Evolutionary conservation across 37 sponge, comb jelly and placozoan species (phyloP), one percentile per base, ranked within the genome.

Genomic region (Axinella damicornis): DNA sequence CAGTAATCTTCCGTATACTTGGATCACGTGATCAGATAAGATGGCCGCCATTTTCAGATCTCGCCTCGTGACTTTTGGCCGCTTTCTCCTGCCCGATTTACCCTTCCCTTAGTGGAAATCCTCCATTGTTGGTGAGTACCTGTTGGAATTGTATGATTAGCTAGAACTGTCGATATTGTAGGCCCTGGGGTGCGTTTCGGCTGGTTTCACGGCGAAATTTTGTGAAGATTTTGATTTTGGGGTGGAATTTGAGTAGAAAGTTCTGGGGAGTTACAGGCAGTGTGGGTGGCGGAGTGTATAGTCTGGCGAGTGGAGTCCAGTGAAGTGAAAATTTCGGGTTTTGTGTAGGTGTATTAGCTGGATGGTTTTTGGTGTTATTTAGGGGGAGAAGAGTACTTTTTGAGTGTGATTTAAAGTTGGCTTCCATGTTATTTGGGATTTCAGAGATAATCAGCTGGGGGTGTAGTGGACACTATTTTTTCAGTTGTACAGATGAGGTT

Each of bases 71-170:
- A 85, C 75, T 66, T 76, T 66, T 54, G 87, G 80, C 69, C 22
- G 85, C 58, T 76, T 69, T 85, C 66, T 60, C 78, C 65, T 69
- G 62, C 62, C 62, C 27, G 39, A 63, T 85, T 33, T 46, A 34
- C 34, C 77, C 5, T 57, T 57, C 27, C 53, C 72, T 72, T 86
- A 70, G 80, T 86, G 63, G 60, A 77, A 85, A 64, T 81, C 81
- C 88, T 87, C 88, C 88, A 87, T 87, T 87, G 88, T 87, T 87
- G 87, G 87, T 87, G 80, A 87, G 87, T 87, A 58, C 62, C 34
- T 60, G 85, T 68, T 69, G 25, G 69, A 57, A 69, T 57, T 31
- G 68, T 27, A 11, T 19, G 68, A 46, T 46, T 46, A 46, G 46
- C 46, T 46, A 46, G 46, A 9, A 46, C 46, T 46, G 46, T 46